Evolutionary conservation across 2,888 invertebrate species (phyloP).

Genomic region (Orthonychiurus folsomi): DNA sequence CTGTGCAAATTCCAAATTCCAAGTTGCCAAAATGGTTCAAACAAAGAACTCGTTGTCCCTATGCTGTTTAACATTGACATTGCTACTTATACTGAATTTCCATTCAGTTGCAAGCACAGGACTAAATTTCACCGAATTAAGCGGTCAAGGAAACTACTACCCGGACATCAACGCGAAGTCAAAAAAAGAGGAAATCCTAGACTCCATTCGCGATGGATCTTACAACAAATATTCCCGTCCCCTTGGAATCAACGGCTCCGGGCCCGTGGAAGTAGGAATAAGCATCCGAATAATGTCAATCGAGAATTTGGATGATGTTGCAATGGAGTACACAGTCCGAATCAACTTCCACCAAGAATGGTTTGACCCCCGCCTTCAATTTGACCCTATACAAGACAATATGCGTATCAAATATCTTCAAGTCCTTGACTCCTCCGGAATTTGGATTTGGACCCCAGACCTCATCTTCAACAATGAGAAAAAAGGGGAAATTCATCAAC

Average conservation of each 20-base stretch:
- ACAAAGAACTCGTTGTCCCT: too few relatives aligned
- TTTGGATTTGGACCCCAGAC: slow-evolving; percentile 37
- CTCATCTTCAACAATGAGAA: slow-evolving; percentile 36
- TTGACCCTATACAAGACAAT: slow-evolving; percentile 20
- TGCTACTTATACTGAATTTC: too few relatives aligned
- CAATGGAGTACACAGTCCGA: slow-evolving; percentile 31
- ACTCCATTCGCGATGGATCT: too few relatives aligned
- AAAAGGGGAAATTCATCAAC: slow-evolving; percentile 23
- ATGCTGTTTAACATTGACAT: too few relatives aligned
- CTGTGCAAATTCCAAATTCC: too few relatives aligned
- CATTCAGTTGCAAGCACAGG: too few relatives aligned
- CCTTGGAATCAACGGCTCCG: slow-evolving; percentile 53
- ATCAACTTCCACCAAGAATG: slow-evolving; percentile 33
- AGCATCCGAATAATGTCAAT: slow-evolving; percentile 25
- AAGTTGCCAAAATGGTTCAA: too few relatives aligned
- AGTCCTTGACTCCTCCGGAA: slow-evolving; percentile 12
- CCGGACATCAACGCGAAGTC: too few relatives aligned
- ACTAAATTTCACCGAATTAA: too few relatives aligned
- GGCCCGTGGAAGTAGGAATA: slow-evolving; percentile 18
- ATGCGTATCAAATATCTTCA: slow-evolving; percentile 23
- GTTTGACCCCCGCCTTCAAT: slow-evolving; percentile 25
- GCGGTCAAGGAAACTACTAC: too few relatives aligned
- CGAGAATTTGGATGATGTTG: slow-evolving; percentile 28
- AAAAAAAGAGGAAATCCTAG: too few relatives aligned
- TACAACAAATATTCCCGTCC: too few relatives aligned